phyloP scores from a whole-genome alignment of 1,140 invertebrate genomes.

The Phenacoccus solenopsis region DNA sequence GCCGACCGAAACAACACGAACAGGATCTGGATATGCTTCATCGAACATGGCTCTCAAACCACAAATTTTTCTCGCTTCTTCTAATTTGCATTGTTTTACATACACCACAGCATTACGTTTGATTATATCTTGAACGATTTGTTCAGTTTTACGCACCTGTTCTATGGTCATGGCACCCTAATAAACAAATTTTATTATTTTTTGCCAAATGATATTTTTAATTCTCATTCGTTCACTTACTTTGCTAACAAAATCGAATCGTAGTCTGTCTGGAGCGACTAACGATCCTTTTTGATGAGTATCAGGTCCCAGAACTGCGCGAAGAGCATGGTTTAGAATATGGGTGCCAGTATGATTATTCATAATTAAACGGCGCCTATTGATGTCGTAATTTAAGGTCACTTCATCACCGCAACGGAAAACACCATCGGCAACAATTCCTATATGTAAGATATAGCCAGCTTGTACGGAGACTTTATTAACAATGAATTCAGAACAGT shows the following conservation, averaged over 20 bases:
- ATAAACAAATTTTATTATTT: slow-evolving; percentile 21
- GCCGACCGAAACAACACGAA: slow-evolving; percentile 90
- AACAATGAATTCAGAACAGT: slow-evolving; percentile 41
- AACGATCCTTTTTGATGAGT: slow-evolving; percentile 95
- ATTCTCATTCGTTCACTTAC: slow-evolving; percentile 31
- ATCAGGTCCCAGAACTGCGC: slow-evolving; percentile 76
- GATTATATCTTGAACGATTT: slow-evolving; percentile 64
- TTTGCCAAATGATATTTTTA: slow-evolving; percentile 15
- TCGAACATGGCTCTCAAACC: slow-evolving; percentile 97
- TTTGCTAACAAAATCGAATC: slow-evolving; percentile 97
- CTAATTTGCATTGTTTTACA: slow-evolving; percentile 74
- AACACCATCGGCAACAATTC: slow-evolving; percentile 64
- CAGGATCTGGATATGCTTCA: slow-evolving; percentile 97
- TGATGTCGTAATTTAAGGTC: slow-evolving; percentile 66
- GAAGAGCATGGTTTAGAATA: slow-evolving; percentile 85
- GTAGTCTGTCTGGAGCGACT: slow-evolving; percentile 89
- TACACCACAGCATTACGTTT: slow-evolving; percentile 70
- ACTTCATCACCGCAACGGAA: slow-evolving; percentile 80
- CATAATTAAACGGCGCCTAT: slow-evolving; percentile 79
- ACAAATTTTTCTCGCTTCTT: slow-evolving; percentile 78
- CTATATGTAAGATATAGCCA: slow-evolving; percentile 91
- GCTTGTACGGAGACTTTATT: slow-evolving; percentile 92
- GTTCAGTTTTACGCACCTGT: slow-evolving; percentile 79
- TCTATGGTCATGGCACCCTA: slow-evolving; percentile 65
- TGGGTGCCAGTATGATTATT: slow-evolving; percentile 99